Evolutionary conservation across 2,113 vertebrate genomes (phyloP).

Genomic region (Tympanuchus pallidicinctus): DNA sequence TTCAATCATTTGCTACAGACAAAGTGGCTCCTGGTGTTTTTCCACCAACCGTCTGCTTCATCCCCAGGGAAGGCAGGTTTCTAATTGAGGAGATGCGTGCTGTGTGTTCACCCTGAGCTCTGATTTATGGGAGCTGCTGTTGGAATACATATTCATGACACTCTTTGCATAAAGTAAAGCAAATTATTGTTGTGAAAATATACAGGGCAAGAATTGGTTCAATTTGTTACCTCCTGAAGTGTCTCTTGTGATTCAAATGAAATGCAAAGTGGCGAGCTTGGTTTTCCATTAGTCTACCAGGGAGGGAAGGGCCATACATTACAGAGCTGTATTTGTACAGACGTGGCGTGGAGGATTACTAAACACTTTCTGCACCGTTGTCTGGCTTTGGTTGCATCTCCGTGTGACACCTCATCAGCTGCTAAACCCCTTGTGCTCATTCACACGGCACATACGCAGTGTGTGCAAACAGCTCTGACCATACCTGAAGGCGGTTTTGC

Average conservation of each 20-base stretch:
- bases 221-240: slow-evolving; percentile 17
- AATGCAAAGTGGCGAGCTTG: background rate
- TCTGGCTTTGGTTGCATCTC: background rate
- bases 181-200: slow-evolving; percentile 64
- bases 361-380: background rate
- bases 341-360: background rate
- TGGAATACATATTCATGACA: slow-evolving; percentile 52
- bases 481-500: background rate
- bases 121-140: slow-evolving; percentile 51
- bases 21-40: background rate
- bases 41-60: background rate
- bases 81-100: background rate
- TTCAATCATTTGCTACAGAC: background rate
- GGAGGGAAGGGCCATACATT: background rate
- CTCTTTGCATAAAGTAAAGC: slow-evolving; percentile 31
- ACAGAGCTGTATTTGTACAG: background rate
- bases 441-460: rapidly evolving
- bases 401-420: background rate
- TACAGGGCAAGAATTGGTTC: slow-evolving; percentile 19
- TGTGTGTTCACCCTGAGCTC: background rate
- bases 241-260: slow-evolving; percentile 1
- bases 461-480: background rate
- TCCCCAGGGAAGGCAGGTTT: background rate
- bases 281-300: background rate
- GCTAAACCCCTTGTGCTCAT: background rate